Evolutionary conservation across 2,113 vertebrate genomes (phyloP).

Genomic region (Aldabrachelys gigantea): DNA sequence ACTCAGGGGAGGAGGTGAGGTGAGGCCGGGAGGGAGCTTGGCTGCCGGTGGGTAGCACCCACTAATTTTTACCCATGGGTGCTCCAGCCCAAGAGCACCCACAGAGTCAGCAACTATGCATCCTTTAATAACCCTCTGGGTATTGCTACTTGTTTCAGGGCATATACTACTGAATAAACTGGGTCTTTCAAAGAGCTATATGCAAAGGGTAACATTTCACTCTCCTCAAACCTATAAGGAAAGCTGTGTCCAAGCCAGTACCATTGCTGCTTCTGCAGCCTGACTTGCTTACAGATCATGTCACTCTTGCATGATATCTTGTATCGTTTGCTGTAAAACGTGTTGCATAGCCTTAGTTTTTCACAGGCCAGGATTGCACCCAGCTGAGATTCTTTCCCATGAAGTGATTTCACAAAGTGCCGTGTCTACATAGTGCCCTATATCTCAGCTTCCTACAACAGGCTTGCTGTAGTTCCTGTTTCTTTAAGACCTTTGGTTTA

Average conservation of each 20-base stretch:
- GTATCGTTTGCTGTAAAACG: constrained; percentile 19
- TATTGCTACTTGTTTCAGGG: not conserved
- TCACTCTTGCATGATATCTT: not conserved
- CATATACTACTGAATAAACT: not conserved
- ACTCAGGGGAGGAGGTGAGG: too few species aligned
- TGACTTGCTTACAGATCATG: not conserved
- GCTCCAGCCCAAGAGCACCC: too few species aligned
- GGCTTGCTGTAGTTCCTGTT: not conserved
- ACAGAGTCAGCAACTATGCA: too few species aligned
- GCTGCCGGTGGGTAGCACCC: too few species aligned
- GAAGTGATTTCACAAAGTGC: constrained; percentile 18
- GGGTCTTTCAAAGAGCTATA: not conserved
- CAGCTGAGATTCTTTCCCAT: constrained; percentile 30
- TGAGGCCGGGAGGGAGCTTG: too few species aligned
- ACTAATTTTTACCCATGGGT: too few species aligned
- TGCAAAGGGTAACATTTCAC: not conserved
- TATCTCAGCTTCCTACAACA: not conserved
- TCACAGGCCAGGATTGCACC: constrained; percentile 22
- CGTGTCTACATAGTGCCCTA: not conserved
- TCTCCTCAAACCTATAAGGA: not conserved
- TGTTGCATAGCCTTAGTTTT: not conserved
- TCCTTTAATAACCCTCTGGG: too few species aligned
- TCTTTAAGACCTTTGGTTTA: constrained; percentile 17
- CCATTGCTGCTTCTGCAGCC: not conserved
- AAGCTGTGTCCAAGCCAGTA: not conserved